Evolutionary conservation across 2,113 vertebrate species (phyloP), one percentile per base, ranked within the genome.

Genomic region (Limnothrissa miodon): DNA sequence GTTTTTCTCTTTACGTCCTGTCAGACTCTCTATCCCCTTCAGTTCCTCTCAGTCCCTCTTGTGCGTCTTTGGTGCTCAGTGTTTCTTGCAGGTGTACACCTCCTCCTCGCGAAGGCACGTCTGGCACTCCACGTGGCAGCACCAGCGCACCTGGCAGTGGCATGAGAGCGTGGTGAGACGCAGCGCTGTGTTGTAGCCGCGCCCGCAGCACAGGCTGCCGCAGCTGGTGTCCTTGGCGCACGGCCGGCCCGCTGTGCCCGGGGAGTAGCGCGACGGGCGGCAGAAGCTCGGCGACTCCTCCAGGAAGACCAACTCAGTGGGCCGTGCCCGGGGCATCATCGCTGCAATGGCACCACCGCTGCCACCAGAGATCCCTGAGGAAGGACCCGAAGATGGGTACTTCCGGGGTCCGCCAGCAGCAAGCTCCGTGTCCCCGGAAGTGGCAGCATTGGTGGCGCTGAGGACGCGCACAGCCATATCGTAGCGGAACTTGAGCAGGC

Each of bases 251-350:
- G 95, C 95, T 0, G 98, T 99, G 36, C 98, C 98, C 0, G 96
- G 93, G 0, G 98, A 99, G 89, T 96, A 99, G 25, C 96, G 96
- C 78, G 97, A 99, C 48, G 96, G 95, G 29, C 96, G 93, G 89
- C 98, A 99, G 94, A 99, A 99, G 89, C 96, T 99, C 36, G 98
- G 98, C 0, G 98, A 99, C 85, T 99, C 98, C 79, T 99, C 98
- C 91, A 99, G 92, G 82, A 96, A 99, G 80, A 99, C 97, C 85
- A 99, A 91, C 83, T 99, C 97, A 0, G 94, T 96, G 0, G 96
- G 92, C 4, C 96, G 95, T 0, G 96, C 96, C 29, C 87, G 78
- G 9, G 87, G 87, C 56, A 44, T 33, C 80, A 0, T 90, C 89
- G 42, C 94, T 90, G 86, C 95, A 89, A 0, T 91, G 82, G 5